A percentile compares a stretch with the other conserved stretches of the same genome.
phyloP scores from a whole-genome alignment of 53 echinoderm and acorn worm genomes.

The Echinarachnius parma region DNA sequence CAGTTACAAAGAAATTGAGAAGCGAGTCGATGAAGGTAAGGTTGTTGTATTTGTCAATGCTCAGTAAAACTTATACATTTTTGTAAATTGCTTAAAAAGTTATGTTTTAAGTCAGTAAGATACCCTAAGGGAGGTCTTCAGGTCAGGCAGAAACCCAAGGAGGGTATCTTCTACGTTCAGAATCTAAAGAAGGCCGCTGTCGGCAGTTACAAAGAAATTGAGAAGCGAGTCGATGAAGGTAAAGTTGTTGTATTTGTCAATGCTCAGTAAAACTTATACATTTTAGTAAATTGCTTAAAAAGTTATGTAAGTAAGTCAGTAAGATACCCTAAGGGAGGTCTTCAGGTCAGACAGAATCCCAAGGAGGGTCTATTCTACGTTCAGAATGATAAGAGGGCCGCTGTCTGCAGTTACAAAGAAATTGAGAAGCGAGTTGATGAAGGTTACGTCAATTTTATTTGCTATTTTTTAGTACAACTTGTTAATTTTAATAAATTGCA shows the following conservation, averaged over 20 bases:
- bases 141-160: background rate
- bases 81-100: background rate
- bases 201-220: constrained; percentile 87
- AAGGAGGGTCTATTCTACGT: constrained; percentile 97
- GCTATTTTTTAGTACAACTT: too few relatives aligned
- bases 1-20: constrained; percentile 96
- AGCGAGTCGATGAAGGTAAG: constrained; percentile 89
- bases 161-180: too few relatives aligned
- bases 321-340: constrained; percentile 97
- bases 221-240: constrained; percentile 84
- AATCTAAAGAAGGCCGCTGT: constrained; percentile 75
- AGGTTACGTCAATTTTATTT: constrained; percentile 70
- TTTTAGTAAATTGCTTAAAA: too few relatives aligned
- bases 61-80: too few relatives aligned
- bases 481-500: too few relatives aligned
- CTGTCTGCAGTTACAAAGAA: constrained; percentile 95
- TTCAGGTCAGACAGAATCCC: constrained; percentile 91
- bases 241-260: too few relatives aligned
- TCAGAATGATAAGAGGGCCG: constrained; percentile 79
- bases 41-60: too few relatives aligned
- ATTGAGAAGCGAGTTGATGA: constrained; percentile 90
- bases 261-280: too few relatives aligned
- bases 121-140: background rate
- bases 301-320: too few relatives aligned
- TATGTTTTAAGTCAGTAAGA: background rate